These are phyloP conservation scores for Microctonus hyperodae DNA, from an alignment of 2,888 invertebrate species.

Conservation along the genomic window DNA sequence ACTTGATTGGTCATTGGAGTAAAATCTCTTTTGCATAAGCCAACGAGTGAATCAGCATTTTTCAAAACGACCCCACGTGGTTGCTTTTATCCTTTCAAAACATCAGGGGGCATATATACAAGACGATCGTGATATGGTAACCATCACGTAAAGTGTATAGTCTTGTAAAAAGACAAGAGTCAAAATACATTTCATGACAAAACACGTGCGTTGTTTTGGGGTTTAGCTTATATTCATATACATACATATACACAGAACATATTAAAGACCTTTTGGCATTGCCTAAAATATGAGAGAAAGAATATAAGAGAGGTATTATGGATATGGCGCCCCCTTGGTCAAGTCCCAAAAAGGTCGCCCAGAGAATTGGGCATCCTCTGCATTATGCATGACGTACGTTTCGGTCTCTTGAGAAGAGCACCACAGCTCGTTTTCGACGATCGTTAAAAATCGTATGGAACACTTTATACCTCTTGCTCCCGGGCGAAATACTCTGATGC, in stretches of 20 bases:
- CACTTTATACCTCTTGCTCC: conserved; percentile 20
- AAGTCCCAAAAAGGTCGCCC: conserved; percentile 29
- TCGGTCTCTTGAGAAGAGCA: conserved; percentile 5
- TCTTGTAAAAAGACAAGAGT: conserved; percentile 8
- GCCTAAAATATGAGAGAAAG: conserved; percentile 2
- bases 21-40: conserved; percentile 2
- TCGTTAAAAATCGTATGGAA: conserved; percentile 41
- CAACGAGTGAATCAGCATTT: conserved; percentile 2
- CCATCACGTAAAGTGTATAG: conserved; percentile 12
- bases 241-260: not conserved
- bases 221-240: not conserved
- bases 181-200: not conserved
- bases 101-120: conserved; percentile 1
- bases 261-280: conserved; percentile 2
- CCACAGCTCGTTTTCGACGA: conserved; percentile 37
- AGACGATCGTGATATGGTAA: conserved; percentile 8
- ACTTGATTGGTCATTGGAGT: conserved; percentile 15
- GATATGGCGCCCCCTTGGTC: conserved; percentile 18
- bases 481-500: not conserved
- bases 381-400: conserved; percentile 46
- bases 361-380: conserved; percentile 38
- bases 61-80: not conserved
- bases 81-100: not conserved
- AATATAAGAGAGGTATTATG: not conserved
- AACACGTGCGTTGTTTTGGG: conserved; percentile 35